Conservation (phyloP, 2,113 vertebrate genomes). For the Charadrius vociferus region DNA sequence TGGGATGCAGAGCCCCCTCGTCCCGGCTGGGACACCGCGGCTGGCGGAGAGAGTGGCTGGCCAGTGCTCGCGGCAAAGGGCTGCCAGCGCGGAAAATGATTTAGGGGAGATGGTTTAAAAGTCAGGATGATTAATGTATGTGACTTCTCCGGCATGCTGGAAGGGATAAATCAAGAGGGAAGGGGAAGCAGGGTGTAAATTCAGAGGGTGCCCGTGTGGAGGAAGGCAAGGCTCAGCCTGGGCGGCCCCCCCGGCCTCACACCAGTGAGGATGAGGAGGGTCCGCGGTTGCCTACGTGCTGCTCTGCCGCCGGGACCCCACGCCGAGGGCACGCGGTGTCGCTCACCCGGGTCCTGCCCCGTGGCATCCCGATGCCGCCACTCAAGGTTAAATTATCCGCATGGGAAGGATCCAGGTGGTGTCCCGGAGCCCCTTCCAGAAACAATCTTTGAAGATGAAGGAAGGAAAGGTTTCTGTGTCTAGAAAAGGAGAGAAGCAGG, state of each 20-base stretch:
- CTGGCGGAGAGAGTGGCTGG: not conserved
- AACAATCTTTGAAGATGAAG: not conserved
- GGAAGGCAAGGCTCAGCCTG: not conserved
- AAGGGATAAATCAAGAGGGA: slow-evolving; percentile 38
- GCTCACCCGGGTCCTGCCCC: not conserved
- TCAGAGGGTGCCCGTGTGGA: not conserved
- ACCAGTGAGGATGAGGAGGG: not conserved
- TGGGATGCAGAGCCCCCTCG: too few relatives aligned
- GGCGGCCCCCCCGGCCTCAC: fast-evolving
- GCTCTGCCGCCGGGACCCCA: fast-evolving
- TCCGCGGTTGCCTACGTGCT: fast-evolving
- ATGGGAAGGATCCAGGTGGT: not conserved
- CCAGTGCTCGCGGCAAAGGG: not conserved
- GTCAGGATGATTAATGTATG: slow-evolving; percentile 55
- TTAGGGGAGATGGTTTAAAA: slow-evolving; percentile 47
- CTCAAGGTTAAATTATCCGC: not conserved
- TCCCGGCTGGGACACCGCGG: not conserved
- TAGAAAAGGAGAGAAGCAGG: not conserved
- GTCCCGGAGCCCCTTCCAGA: not conserved
- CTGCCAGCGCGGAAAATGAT: not conserved
- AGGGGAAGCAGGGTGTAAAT: slow-evolving; percentile 23
- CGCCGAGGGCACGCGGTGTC: fast-evolving
- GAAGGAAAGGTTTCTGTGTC: not conserved
- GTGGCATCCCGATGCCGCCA: fast-evolving
- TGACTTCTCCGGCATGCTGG: slow-evolving; percentile 7